Evolutionary conservation across 2,113 vertebrate genomes (phyloP).

Genomic region (Gambusia holbrooki): DNA sequence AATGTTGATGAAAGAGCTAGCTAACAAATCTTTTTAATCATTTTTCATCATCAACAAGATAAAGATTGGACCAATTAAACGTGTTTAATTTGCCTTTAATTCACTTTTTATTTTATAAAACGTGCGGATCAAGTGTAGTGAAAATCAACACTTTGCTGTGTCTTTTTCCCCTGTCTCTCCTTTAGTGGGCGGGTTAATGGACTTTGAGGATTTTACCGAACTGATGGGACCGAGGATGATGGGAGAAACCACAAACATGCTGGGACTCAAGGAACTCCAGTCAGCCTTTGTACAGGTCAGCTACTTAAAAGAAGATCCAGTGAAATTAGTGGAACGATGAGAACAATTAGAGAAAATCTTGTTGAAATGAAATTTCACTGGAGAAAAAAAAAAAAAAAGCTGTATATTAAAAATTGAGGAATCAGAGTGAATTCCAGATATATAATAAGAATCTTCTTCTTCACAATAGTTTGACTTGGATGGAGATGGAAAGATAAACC

Average conservation of each 20-base stretch:
- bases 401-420: no score
- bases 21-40: no score
- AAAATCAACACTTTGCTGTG: background rate
- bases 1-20: background rate
- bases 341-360: background rate
- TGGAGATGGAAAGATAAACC: slow-evolving; percentile 74
- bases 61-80: background rate
- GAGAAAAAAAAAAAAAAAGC: no score
- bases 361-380: background rate
- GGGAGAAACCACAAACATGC: slow-evolving; percentile 86
- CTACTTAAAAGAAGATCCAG: background rate
- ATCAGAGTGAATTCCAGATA: no score
- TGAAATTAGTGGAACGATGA: no score
- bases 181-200: slow-evolving; percentile 80
- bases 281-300: slow-evolving; percentile 91
- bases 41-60: background rate
- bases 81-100: no score
- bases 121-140: background rate
- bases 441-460: no score
- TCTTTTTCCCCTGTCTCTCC: background rate
- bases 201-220: slow-evolving; percentile 80
- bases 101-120: background rate
- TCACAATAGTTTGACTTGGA: slow-evolving; percentile 72
- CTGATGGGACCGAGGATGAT: slow-evolving; percentile 82
- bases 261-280: slow-evolving; percentile 90